Base-by-base conservation (phyloP, 2,113 vertebrate genomes). In the Chaenocephalus aceratus region DNA sequence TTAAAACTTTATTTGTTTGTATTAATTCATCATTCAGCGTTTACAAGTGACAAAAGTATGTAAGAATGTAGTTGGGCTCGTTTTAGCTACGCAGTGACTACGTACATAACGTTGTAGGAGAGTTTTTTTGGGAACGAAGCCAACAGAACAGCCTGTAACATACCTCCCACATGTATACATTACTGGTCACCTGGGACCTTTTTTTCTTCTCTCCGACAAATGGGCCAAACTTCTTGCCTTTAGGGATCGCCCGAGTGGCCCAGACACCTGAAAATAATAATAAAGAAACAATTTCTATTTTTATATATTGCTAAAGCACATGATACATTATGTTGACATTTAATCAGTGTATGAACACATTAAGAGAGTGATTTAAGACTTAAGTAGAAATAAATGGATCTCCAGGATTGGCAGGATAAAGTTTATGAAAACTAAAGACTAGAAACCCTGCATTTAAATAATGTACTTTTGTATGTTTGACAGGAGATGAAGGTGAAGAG, bases 151-250 rank as follows among this genome's bases (percentile, higher is more conserved):
- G 34, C 48, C 23, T 67, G 51, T 58, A 73, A 88, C 97, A 84
- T 95, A 98, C 97, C 97, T 98, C 97, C 97, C 97, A 99, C 97
- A 99, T 98, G 92, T 97, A 98, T 5, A 98, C 97, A 93, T 97
- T 98, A 93, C 96, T 98, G 77, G 97, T 96, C 86, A 99, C 97
- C 94, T 97, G 97, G 82, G 96, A 98, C 82, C 97, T 94, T 86
- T 99, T 98, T 21, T 98, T 99, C 95, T 96, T 97, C 86, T 98
- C 97, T 65, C 97, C 97, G 69, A 96, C 88, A 92, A 98, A 98
- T 0, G 97, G 97, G 62, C 97, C 97, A 85, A 98, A 98, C 79
- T 97, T 96, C 90, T 95, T 97, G 84, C 97, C 97, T 94, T 97
- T 97, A 76, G 97, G 95, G 93, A 98, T 97, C 59, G 94, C 89